phyloP scores from a whole-genome alignment of 2,888 invertebrate species.

The Chymomyza caudatula region DNA sequence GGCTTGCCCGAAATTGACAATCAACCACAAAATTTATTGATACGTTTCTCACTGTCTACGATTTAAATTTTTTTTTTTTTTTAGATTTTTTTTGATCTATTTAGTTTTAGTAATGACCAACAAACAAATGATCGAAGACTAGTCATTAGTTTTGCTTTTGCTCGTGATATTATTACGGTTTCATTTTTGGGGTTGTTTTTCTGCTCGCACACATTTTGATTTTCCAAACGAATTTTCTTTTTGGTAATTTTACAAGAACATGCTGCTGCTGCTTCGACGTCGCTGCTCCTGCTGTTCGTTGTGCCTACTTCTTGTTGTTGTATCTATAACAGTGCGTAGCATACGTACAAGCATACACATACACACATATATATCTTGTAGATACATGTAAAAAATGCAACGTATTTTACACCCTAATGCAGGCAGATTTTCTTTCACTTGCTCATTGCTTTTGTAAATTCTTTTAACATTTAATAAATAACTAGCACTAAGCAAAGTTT shows the following conservation, averaged over 20 bases:
- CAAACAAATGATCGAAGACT: constrained; percentile 13
- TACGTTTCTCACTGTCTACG: constrained; percentile 2
- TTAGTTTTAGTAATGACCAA: constrained; percentile 30
- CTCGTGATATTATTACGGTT: constrained; percentile 42
- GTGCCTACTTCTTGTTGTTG: constrained; percentile 54
- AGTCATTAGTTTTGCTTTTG: constrained; percentile 13
- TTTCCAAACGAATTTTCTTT: constrained; percentile 69
- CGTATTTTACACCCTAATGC: constrained; percentile 44
- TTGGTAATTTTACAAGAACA: constrained; percentile 72
- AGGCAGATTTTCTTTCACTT: constrained; percentile 30
- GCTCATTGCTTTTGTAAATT: constrained; percentile 24
- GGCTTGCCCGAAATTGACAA: constrained; percentile 45
- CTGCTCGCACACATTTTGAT: constrained; percentile 61
- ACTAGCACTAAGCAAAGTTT: neutral
- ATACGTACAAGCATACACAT: constrained; percentile 31
- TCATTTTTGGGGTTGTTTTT: constrained; percentile 65
- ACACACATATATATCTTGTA: constrained; percentile 31
- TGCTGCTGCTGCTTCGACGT: constrained; percentile 12
- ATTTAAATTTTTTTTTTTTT: constrained; percentile 22
- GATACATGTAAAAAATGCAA: constrained; percentile 49
- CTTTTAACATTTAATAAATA: neutral
- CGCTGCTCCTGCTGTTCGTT: constrained; percentile 20
- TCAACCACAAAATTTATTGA: neutral
- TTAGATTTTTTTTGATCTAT: constrained; percentile 42
- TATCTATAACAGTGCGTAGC: constrained; percentile 68